Evolutionary conservation across 2,797 vertebrate genomes (phyloP).

Genomic region (Propithecus perrieri): DNA sequence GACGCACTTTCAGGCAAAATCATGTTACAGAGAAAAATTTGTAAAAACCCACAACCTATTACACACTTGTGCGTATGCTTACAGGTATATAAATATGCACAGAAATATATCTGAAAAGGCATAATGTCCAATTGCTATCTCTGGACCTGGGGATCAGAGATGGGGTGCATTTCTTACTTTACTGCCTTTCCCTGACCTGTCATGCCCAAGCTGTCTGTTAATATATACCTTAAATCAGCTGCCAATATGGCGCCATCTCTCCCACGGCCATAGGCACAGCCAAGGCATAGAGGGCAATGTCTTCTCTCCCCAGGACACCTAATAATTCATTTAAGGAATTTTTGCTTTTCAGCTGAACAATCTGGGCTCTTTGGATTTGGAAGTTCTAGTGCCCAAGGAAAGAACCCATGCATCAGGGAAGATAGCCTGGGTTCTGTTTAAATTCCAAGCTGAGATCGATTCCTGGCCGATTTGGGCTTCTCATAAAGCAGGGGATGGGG

Average conservation of each 20-base stretch:
- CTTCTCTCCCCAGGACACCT: background rate
- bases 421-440: background rate
- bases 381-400: background rate
- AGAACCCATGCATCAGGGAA: background rate
- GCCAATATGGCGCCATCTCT: background rate
- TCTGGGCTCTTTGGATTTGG: background rate
- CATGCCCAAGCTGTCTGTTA: background rate
- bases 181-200: background rate
- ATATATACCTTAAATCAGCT: background rate
- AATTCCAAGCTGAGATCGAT: background rate
- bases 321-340: too few relatives aligned
- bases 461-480: background rate
- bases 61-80: background rate
- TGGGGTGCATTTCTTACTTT: background rate
- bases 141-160: background rate
- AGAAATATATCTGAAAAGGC: background rate
- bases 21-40: background rate
- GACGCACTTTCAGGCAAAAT: background rate
- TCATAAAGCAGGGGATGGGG: background rate
- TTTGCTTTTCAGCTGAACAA: background rate
- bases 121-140: background rate
- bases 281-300: background rate
- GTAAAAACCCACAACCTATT: background rate
- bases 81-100: background rate
- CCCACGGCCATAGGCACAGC: background rate